These are phyloP conservation scores for Hydra vulgaris DNA, from an alignment of 30 jellyfish, hydroid and myxozoan species.

Conservation along the genomic window DNA sequence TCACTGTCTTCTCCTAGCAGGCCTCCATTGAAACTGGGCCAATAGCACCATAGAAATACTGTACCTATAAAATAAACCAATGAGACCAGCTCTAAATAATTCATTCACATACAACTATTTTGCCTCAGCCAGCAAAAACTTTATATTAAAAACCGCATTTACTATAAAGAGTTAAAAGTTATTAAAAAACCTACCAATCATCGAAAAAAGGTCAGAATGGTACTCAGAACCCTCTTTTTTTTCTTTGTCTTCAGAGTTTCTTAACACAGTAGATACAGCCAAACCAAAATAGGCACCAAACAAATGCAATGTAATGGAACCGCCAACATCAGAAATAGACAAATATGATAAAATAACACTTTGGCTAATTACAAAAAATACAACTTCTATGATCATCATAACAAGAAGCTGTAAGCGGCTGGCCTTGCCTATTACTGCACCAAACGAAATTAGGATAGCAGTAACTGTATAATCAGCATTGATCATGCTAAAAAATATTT, in stretches of 20 bases:
- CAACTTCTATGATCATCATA: constrained; percentile 44
- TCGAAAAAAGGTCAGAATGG: constrained; percentile 67
- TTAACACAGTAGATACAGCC: constrained; percentile 50
- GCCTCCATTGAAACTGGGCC: constrained; percentile 91
- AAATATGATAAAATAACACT: constrained; percentile 39
- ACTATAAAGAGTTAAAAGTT: too few species aligned
- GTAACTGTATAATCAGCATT: constrained; percentile 86
- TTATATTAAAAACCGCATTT: too few species aligned
- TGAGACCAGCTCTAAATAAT: too few species aligned
- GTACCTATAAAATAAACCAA: constrained; percentile 36
- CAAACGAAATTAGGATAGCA: constrained; percentile 67
- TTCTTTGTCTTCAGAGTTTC: constrained; percentile 26
- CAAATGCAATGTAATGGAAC: constrained; percentile 73
- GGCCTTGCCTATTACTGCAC: constrained; percentile 83
- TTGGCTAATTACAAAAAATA: constrained; percentile 62
- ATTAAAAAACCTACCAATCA: constrained; percentile 47
- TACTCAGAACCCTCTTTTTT: constrained; percentile 67
- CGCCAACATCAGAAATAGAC: constrained; percentile 74
- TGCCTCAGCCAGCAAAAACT: too few species aligned
- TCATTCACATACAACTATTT: too few species aligned
- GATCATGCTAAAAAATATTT: constrained; percentile 37
- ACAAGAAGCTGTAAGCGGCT: constrained; percentile 69
- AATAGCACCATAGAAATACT: constrained; percentile 72
- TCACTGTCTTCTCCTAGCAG: constrained; percentile 57
- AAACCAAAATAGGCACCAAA: constrained; percentile 95